phyloP scores from a whole-genome alignment of 2,113 vertebrate species.

The Aptenodytes patagonicus region DNA sequence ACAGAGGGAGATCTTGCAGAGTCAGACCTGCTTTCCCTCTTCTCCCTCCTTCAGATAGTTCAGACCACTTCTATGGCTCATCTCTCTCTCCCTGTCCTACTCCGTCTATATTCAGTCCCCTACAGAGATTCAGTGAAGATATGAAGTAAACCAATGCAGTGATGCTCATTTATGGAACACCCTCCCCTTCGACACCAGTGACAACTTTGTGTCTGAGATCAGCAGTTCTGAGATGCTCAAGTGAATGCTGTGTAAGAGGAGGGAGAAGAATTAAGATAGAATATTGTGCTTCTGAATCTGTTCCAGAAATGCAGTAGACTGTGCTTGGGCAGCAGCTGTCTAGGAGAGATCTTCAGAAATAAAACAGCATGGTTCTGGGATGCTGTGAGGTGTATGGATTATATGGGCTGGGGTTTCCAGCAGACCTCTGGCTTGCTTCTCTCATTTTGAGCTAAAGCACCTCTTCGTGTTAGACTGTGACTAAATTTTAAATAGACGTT shows the following conservation, averaged over 20 bases:
- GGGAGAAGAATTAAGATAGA: neutral
- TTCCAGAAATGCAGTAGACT: constrained; percentile 15
- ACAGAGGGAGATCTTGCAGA: neutral
- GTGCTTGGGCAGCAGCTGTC: neutral
- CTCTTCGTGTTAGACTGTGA: neutral
- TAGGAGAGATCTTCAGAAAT: neutral
- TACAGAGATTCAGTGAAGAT: neutral
- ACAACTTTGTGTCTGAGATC: constrained; percentile 15
- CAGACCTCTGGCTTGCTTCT: neutral
- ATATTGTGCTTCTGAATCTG: neutral
- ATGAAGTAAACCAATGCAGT: neutral
- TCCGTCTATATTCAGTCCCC: neutral
- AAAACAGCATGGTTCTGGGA: neutral
- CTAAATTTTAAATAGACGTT: neutral
- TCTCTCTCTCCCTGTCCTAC: neutral
- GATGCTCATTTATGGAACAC: constrained; percentile 15
- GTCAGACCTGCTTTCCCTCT: neutral
- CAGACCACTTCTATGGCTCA: neutral
- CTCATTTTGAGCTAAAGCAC: neutral
- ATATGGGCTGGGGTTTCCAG: neutral
- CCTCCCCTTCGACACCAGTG: neutral
- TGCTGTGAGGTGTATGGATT: neutral
- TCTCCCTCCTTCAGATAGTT: neutral
- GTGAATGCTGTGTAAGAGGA: neutral
- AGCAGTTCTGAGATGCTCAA: constrained; percentile 4